phyloP scores from a whole-genome alignment of 2,113 vertebrate species.

The Marcusenius ussheri region DNA sequence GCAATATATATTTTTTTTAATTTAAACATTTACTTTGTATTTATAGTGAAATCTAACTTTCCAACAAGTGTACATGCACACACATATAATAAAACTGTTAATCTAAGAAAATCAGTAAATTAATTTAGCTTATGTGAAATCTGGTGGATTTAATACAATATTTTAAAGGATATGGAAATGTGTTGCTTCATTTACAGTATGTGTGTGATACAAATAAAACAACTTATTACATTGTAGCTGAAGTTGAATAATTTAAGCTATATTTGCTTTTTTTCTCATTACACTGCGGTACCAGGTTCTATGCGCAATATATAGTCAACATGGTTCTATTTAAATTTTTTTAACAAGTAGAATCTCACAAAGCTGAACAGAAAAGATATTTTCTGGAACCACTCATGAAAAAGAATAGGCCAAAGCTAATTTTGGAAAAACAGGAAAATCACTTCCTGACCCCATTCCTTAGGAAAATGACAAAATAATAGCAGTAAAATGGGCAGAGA shows the following conservation, averaged over 20 bases:
- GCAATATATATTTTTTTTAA: not conserved
- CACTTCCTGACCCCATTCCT: slow-evolving; percentile 4
- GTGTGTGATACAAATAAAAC: not conserved
- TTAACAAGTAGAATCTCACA: not conserved
- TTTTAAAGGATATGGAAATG: not conserved
- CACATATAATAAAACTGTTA: not conserved
- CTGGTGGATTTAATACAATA: not conserved
- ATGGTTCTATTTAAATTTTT: not conserved
- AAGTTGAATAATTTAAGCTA: not conserved
- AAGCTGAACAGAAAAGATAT: not conserved
- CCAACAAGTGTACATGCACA: not conserved
- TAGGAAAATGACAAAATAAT: slow-evolving; percentile 4
- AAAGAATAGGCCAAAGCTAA: not conserved
- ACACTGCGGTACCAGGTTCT: not conserved
- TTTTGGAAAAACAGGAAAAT: slow-evolving; percentile 3
- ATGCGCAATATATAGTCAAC: not conserved
- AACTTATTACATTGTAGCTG: not conserved
- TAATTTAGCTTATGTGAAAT: not conserved
- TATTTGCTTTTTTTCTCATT: not conserved
- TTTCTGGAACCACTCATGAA: not conserved
- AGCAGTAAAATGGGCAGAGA: not conserved
- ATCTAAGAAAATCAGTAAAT: not conserved
- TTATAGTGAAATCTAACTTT: not conserved
- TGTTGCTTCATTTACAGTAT: not conserved
- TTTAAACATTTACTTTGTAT: not conserved